These are phyloP conservation scores for Diarsia brunnea DNA, from an alignment of 2,888 invertebrate species.

Conservation along the genomic window DNA sequence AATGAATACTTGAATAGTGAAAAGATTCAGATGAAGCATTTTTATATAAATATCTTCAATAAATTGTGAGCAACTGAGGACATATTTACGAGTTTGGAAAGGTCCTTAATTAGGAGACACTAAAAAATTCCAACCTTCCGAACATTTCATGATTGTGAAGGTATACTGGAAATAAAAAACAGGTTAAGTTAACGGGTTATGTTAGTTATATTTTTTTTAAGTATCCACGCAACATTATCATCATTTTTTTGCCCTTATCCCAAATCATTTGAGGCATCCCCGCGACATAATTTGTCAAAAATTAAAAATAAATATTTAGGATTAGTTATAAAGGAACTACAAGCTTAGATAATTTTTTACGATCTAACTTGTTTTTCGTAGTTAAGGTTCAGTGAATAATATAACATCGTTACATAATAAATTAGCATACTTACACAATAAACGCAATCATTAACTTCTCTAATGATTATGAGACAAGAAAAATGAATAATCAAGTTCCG, in stretches of 20 bases:
- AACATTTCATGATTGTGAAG: slow-evolving; percentile 24
- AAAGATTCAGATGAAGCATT: not conserved
- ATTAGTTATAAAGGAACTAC: slow-evolving; percentile 1
- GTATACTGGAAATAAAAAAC: slow-evolving; percentile 25
- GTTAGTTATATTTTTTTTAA: slow-evolving; percentile 6
- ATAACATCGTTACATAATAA: not conserved
- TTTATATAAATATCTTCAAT: not conserved
- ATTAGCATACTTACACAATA: not conserved
- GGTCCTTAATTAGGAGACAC: slow-evolving; percentile 10
- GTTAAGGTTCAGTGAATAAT: not conserved
- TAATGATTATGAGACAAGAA: not conserved
- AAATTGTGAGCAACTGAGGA: not conserved
- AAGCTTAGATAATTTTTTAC: not conserved
- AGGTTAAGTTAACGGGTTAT: slow-evolving; percentile 28
- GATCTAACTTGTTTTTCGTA: not conserved
- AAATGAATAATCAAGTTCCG: not conserved
- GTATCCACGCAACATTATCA: too few relatives aligned
- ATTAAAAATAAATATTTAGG: not conserved
- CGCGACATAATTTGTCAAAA: slow-evolving; percentile 16
- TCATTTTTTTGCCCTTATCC: too few relatives aligned
- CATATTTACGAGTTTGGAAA: not conserved
- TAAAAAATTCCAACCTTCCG: slow-evolving; percentile 12
- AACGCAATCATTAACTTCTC: not conserved
- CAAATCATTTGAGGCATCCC: not conserved
- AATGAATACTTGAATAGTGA: not conserved